Evolutionary conservation across 2,888 invertebrate genomes (phyloP), one percentile per base, ranked within the genome.

Genomic region (Chorisops tibialis): DNA sequence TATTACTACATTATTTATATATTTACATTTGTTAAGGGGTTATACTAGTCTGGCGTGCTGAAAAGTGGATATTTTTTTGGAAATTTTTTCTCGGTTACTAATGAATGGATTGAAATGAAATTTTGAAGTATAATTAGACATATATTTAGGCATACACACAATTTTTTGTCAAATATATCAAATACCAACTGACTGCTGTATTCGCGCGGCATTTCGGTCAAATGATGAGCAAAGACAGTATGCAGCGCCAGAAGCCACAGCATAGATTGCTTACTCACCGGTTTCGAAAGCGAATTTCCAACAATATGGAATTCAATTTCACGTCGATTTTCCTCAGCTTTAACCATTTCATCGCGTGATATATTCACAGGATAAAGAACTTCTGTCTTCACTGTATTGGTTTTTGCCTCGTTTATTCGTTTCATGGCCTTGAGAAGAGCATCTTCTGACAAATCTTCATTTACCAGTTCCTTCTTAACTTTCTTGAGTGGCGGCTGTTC

Each of bases 171-270:
- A n/a, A n/a, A n/a, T n/a, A n/a, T n/a, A 77, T 98, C 97, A 76
- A 97, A 97, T 1, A 97, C 89, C 50, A 97, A 80, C 69, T 97
- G 88, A 1, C 94, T 94, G 69, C 98, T 96, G 74, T 98, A 98
- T 76, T 96, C 96, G 68, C 93, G 91, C 0, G 97, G 97, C 97
- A 99, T 99, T 74, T 93, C 86, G 0, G 98, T 96, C 63, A 99
- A 79, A 73, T 98, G 98, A 71, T 93, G 91, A 0, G 95, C 92
- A 76, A 98, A 96, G 0, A 98, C 93, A 75, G 94, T 94, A 77
- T 96, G 95, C 7, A 97, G 82, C 19, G 93, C 84, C 14, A 78
- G 61, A 2, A 79, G 68, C 95, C 96, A 96, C 7, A 96, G 82
- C 86, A 96, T 92, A 1, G 93, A 92, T 76, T 95, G 92, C 70